Base-by-base conservation (phyloP, 2,888 invertebrate genomes). In the Acrobasis suavella region DNA sequence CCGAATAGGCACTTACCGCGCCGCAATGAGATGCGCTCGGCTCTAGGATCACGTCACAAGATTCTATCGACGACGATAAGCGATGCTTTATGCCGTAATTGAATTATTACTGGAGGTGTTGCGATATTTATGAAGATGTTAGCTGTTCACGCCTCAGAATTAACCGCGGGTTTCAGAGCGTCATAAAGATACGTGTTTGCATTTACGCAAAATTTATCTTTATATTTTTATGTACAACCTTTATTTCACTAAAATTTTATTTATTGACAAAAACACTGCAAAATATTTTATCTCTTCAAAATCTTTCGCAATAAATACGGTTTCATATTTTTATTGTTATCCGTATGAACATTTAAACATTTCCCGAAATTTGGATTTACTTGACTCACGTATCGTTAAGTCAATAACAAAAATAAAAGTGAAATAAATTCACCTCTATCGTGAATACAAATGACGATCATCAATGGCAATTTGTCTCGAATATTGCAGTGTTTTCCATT, bases 1-100 rank as follows among this genome's bases (percentile, higher is more conserved):
- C 85, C 83, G 82, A 88, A 90, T 88, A 88, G 89, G 86, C 86
- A 87, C 85, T 90, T 89, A 87, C 78, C 79, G 79, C 77, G 70
- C 82, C 81, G 83, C 88, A 87, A 86, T 87, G 87, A 85, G 85
- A 85, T 80, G 85, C 83, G 82, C 81, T 76, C 78, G 82, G 85
- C 86, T 86, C 86, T 77, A 73, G 81, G 80, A 86, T 88, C 81
- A 77, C 77, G 78, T 80, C 70, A 76, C 74, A 77, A 87, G 87
- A 89, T 85, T 87, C 85, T 86, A 87, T 87, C 87, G 80, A 72
- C 76, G 74, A 69, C 78, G 83, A 82, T 83, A 83, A 77, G 82
- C 80, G 85, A 82, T 82, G 81, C 80, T 82, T 87, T 82, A 81
- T 77, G 76, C 77, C 82, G 78, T 87, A 88, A 88, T 87, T 88